Evolutionary conservation across 30 jellyfish, hydroid and myxozoan species (phyloP), one percentile per base, ranked within the genome.

Genomic region (Phacellophora camtschatica): DNA sequence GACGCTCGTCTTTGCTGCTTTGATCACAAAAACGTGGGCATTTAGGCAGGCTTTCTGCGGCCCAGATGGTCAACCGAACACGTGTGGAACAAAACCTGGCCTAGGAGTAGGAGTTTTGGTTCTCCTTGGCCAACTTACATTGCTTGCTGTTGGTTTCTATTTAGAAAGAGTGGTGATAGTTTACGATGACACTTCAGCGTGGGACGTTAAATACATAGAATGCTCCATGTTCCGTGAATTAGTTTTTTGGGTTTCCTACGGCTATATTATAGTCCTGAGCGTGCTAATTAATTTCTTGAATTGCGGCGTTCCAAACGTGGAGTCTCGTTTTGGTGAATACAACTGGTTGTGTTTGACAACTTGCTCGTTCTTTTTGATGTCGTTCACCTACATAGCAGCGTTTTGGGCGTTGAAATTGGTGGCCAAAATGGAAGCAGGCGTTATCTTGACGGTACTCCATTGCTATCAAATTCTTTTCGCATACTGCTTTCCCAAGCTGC

Each of bases 221-320:
- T 94, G 97, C 51, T 83, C 95, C 5, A 13, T 23, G 50, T 83
- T 81, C 85, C 87, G 95, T 30, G 86, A 84, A 27, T 41, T 36
- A 27, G 77, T 71, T 0, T 87, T 88, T 81, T 94, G 99, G 99
- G 49, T 77, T 2, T 84, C 94, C 2, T 87, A 81, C 71, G 91
- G 94, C 12, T 87, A 16, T 15, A 84, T 80, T 43, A 73, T 87
- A 31, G 61, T 65, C 12, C 66, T 94, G 19, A 77, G 97, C 61
- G 65, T 94, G 36, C 67, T 88, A 22, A 73, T 92, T 16, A 94
- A 86, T 31, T 75, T 78, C 87, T 70, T 94, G 41, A 81, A 95
- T 27, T 94, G 99, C 76, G 82, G 95, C 22, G 96, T 90, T 18
- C 87, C 93, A 11, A 77, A 94, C 29, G 90, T 94, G 85, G 94